Base-by-base conservation (phyloP, 2,797 vertebrate genomes). In the Botia kubotai region DNA sequence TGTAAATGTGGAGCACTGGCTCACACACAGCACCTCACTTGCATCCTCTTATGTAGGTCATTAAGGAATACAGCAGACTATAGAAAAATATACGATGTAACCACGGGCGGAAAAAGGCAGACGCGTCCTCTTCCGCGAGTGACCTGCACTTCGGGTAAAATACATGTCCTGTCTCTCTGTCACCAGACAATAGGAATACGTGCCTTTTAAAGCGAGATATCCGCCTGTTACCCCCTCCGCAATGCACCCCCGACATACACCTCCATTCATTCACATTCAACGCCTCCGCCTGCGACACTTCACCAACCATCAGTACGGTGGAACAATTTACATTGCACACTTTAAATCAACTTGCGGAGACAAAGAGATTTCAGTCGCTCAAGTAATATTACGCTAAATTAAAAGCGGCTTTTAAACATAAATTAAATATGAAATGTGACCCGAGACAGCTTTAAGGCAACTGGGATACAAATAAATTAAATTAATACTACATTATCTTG, bases 251-350 rank as follows among this genome's bases (percentile, higher is more conserved):
- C 68, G 57, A 75, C 2, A 48, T 69, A 65, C 79, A 74, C 74
- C 79, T 77, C 65, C 70, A 72, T 70, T 75, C 82, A 84, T 87
- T 84, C 80, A 65, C 77, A 80, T 82, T 69, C 79, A 83, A 77
- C 69, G 58, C 50, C 84, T 84, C 69, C 12, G 43, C 33, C 62
- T 33, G 13, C 16, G 19, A 63, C 75, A 69, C 52, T 83, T 76
- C n/a, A 68, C 58, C 48, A 29, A 71, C 16, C 80, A 14, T 36
- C 53, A 36, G 39, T 46, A 26, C 68, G 66, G 60, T 26, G 46
- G 43, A 75, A 75, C 72, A 68, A 21, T 74, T 55, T 63, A 74
- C 68, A 52, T 3, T 3, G 26, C 58, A 71, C 67, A 71, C 67
- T 72, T 72, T 63, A 62, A 39, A 68, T 63, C 77, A 72, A 72